Evolutionary conservation across 2,888 invertebrate genomes (phyloP), one percentile per base, ranked within the genome.

Genomic region (Aquatica leii): DNA sequence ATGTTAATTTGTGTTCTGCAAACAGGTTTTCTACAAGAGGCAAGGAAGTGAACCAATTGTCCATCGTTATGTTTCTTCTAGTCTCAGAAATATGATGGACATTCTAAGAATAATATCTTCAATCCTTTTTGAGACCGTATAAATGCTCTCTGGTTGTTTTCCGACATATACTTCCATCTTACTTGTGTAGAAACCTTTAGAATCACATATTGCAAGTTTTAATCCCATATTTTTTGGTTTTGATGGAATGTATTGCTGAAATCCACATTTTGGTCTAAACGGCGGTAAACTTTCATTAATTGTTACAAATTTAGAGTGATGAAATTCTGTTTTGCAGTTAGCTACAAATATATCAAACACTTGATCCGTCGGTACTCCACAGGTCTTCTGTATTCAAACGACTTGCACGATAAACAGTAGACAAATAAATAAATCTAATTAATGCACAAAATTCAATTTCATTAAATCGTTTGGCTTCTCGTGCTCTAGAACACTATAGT

Each of bases 311-410:
- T 37, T 11, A 2, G 37, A 37, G 37, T 37, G 37, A 37, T 37
- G 24, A 24, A 24, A 24, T 24, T 24, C 24, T 24, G 2, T 24
- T 24, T 24, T 6, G 24, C 37, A 6, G 4, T 37, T 37, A 37
- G 37, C 2, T 4, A 37, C 37, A 37, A 37, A 37, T 11, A 37
- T 37, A 37, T 37, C 37, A 37, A 37, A 24, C 24, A 6, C 24
- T 6, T 24, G 24, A 24, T 24, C 24, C 24, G 24, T 24, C 24
- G 6, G 43, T 15, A 43, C 18, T 43, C 43, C 43, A 43, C 8
- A 43, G 43, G 15, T 43, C 43, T 15, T 43, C 15, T 17, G 18
- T 43, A 15, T 43, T 43, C 18, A 43, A 43, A 6, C 43, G 43
- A 43, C 8, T 43, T 43, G 43, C 43, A 15, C 18, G 43, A 43